phyloP scores from a whole-genome alignment of 2,888 invertebrate species.

The Cheilosia soror region DNA sequence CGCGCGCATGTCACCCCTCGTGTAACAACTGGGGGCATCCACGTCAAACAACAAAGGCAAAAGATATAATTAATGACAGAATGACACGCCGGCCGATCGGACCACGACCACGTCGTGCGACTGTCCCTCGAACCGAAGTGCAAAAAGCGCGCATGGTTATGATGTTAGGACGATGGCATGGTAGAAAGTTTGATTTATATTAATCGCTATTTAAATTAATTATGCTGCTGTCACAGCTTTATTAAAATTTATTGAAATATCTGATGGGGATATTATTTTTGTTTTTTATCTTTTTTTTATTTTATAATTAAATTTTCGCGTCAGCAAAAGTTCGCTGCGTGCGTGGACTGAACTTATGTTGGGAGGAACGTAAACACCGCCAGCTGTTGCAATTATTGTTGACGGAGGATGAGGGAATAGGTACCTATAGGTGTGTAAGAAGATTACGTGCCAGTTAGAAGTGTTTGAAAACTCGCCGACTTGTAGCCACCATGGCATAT shows the following conservation, averaged over 20 bases:
- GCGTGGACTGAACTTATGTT: neutral
- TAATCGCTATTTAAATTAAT: slow-evolving; percentile 63
- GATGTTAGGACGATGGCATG: slow-evolving; percentile 30
- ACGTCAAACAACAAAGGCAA: slow-evolving; percentile 55
- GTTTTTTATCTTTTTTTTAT: neutral
- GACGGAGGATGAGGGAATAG: neutral
- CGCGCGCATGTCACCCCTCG: neutral
- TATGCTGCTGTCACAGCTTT: slow-evolving; percentile 52
- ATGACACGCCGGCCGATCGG: slow-evolving; percentile 46
- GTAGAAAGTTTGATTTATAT: slow-evolving; percentile 56
- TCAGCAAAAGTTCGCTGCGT: too few relatives aligned
- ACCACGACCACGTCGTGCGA: slow-evolving; percentile 5
- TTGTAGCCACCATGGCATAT: too few relatives aligned
- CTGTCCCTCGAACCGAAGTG: slow-evolving; percentile 17
- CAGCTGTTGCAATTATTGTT: neutral
- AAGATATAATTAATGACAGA: slow-evolving; percentile 55
- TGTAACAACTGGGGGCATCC: slow-evolving; percentile 28
- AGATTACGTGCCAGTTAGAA: too few relatives aligned
- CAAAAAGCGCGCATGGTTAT: slow-evolving; percentile 44
- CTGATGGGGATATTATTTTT: neutral
- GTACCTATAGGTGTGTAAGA: too few relatives aligned
- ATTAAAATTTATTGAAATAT: slow-evolving; percentile 59
- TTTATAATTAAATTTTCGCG: neutral
- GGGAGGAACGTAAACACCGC: neutral
- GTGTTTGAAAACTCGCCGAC: too few relatives aligned